Evolutionary conservation across 2,113 vertebrate genomes (phyloP).

Genomic region (Cyanoramphus novaezelandiae): DNA sequence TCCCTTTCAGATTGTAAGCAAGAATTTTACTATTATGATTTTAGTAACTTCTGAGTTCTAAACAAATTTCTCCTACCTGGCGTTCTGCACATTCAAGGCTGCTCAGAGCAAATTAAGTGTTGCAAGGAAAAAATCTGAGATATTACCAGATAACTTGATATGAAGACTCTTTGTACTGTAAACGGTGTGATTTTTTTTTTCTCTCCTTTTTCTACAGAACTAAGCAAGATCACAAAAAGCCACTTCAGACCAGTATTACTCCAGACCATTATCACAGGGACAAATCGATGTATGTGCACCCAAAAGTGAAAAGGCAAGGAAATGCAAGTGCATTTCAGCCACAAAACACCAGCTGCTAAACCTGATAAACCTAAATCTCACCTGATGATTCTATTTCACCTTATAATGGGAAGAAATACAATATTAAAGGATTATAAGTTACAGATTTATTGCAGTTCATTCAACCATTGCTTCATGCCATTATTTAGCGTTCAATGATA

Average conservation of each 20-base stretch:
- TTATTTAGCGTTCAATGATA: background rate
- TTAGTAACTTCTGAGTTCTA: background rate
- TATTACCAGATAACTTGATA: background rate
- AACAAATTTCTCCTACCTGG: background rate
- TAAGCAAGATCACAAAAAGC: background rate
- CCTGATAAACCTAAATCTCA: background rate
- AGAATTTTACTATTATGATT: background rate
- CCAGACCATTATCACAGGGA: background rate
- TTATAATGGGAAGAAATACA: background rate
- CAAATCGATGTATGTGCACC: background rate
- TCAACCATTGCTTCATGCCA: background rate
- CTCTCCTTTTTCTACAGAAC: background rate
- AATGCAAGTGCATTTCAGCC: background rate
- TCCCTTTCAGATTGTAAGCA: background rate
- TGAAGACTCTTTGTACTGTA: background rate
- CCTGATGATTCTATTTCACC: background rate
- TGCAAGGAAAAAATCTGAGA: background rate
- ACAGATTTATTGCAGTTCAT: background rate
- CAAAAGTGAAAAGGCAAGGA: background rate
- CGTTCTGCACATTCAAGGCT: background rate
- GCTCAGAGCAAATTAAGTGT: background rate
- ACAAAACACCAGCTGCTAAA: background rate
- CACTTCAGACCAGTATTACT: background rate
- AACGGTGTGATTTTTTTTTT: background rate
- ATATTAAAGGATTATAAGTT: background rate